A percentile compares a stretch with the other conserved stretches of the same genome.
These are phyloP conservation scores for Lethenteron camtschaticum DNA, from an alignment of 2,113 vertebrate genomes.

Conservation along the genomic window DNA sequence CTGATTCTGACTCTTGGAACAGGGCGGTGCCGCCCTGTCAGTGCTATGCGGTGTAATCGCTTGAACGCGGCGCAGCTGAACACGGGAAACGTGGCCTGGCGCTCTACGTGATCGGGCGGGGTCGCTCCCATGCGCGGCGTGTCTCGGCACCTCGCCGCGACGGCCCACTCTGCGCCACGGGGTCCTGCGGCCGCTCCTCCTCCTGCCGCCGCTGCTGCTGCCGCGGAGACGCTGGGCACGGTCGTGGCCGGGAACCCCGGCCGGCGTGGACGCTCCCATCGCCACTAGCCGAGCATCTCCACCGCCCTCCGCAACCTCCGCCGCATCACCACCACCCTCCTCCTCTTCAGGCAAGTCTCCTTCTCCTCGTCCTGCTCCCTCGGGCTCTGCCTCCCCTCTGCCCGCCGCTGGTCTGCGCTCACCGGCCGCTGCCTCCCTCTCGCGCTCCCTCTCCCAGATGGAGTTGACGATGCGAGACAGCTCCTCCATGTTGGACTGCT, in stretches of 20 bases:
- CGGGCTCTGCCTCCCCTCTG: not conserved
- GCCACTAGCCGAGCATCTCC: not conserved
- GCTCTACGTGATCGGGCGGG: no score
- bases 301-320: not conserved
- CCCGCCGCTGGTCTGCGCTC: no score
- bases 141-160: no score
- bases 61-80: no score
- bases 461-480: slow-evolving; percentile 42
- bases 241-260: no score
- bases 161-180: slow-evolving; percentile 13
- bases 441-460: slow-evolving; percentile 1
- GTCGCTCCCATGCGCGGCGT: no score
- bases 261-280: no score
- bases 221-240: slow-evolving; percentile 32
- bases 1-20: no score
- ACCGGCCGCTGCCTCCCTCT: not conserved
- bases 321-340: not conserved
- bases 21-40: no score
- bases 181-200: slow-evolving; percentile 7
- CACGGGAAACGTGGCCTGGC: no score
- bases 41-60: no score
- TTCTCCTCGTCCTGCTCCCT: not conserved
- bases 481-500: slow-evolving; percentile 47
- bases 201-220: slow-evolving; percentile 33
- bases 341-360: slow-evolving; percentile 1